phyloP scores from a whole-genome alignment of 2,888 invertebrate species.

The Nebria brevicollis region DNA sequence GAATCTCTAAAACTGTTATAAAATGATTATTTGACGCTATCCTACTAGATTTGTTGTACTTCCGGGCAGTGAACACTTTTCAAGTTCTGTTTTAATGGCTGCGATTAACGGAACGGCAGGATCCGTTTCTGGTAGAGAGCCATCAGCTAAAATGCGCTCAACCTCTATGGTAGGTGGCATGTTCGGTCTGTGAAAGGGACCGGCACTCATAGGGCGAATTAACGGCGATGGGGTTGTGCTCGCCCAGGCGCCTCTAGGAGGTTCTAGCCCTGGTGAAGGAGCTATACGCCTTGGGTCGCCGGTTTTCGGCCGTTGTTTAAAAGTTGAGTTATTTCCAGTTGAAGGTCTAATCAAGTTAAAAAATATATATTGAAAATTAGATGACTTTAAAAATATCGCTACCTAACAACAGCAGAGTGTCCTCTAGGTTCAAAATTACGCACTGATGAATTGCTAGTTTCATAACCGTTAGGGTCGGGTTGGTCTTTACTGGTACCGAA shows the following conservation, averaged over 20 bases:
- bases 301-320: conserved; percentile 59
- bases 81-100: conserved; percentile 81
- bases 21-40: conserved; percentile 10
- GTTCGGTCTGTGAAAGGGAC: conserved; percentile 69
- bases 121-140: conserved; percentile 70
- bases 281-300: conserved; percentile 55
- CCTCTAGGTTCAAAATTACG: conserved; percentile 59
- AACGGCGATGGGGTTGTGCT: conserved; percentile 66
- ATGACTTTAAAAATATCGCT: conserved; percentile 5
- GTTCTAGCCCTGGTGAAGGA: conserved; percentile 56
- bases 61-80: conserved; percentile 61
- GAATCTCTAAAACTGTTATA: neutral
- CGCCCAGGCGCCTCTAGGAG: conserved; percentile 66
- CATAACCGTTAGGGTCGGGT: conserved; percentile 53
- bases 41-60: conserved; percentile 58
- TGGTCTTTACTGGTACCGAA: conserved; percentile 73
- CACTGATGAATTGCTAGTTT: conserved; percentile 50
- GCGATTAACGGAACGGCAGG: conserved; percentile 85
- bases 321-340: conserved; percentile 51
- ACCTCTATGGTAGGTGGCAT: conserved; percentile 64
- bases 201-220: conserved; percentile 73
- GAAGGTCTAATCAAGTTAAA: conserved; percentile 48
- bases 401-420: conserved; percentile 58
- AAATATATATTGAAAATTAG: neutral
- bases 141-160: conserved; percentile 68